Percentiles rank a stretch among this genome's conserved stretches.
phyloP scores from a whole-genome alignment of 2,888 invertebrate species.

The Ectobius pallidus region DNA sequence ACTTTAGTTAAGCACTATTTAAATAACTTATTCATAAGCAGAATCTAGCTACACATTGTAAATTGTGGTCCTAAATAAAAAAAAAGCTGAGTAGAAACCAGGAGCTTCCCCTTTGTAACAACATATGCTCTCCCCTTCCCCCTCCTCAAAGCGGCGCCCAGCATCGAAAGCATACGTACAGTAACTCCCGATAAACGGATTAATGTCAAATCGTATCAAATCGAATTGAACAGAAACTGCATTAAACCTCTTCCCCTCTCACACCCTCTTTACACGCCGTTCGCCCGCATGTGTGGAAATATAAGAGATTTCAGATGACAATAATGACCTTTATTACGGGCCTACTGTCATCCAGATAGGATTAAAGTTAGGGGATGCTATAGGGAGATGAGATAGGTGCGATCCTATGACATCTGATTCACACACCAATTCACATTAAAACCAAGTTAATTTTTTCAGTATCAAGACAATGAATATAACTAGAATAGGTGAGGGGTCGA shows the following conservation, averaged over 20 bases:
- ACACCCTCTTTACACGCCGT: constrained; percentile 7
- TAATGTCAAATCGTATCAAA: constrained; percentile 44
- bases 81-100: too few relatives aligned
- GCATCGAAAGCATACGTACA: constrained; percentile 23
- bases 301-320: constrained; percentile 34
- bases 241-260: constrained; percentile 29
- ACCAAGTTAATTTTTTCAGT: constrained; percentile 25
- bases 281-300: constrained; percentile 27
- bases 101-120: constrained; percentile 8
- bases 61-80: too few relatives aligned
- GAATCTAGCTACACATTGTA: too few relatives aligned
- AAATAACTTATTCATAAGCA: too few relatives aligned
- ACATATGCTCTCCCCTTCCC: constrained; percentile 29
- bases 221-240: constrained; percentile 43
- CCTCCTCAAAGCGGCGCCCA: neutral
- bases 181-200: constrained; percentile 42
- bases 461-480: neutral
- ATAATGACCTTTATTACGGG: constrained; percentile 39
- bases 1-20: too few relatives aligned
- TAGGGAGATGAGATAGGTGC: neutral
- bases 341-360: constrained; percentile 27
- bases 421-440: constrained; percentile 30
- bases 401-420: constrained; percentile 28
- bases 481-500: too few relatives aligned
- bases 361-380: constrained; percentile 12